phyloP scores from a whole-genome alignment of 2,797 vertebrate species.

The Cirrhinus mrigala region DNA sequence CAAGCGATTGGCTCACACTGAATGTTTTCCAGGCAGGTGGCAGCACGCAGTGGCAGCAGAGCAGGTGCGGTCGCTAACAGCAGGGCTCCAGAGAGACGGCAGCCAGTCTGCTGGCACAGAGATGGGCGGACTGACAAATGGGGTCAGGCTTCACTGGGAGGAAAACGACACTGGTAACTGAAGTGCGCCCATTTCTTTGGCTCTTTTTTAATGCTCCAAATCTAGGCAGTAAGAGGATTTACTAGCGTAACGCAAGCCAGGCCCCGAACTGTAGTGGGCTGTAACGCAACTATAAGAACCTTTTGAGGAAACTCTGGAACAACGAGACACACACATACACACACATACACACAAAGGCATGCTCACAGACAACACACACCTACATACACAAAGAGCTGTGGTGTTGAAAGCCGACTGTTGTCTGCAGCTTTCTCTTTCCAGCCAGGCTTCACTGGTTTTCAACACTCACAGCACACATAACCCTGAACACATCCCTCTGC shows the following conservation, averaged over 20 bases:
- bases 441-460: conserved; percentile 38
- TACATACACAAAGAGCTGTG: conserved; percentile 25
- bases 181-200: conserved; percentile 47
- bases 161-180: conserved; percentile 45
- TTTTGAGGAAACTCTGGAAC: conserved; percentile 33
- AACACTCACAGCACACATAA: conserved; percentile 42
- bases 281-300: conserved; percentile 52
- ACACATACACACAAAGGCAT: conserved; percentile 13
- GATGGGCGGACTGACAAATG: conserved; percentile 26
- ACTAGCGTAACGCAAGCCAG: conserved; percentile 45
- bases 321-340: conserved; percentile 11
- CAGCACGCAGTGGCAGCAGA: conserved; percentile 31
- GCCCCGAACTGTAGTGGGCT: conserved; percentile 30
- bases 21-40: conserved; percentile 47
- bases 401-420: conserved; percentile 29
- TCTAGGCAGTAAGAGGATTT: conserved; percentile 59
- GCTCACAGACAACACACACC: conserved; percentile 19
- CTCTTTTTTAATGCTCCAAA: conserved; percentile 43
- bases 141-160: conserved; percentile 43
- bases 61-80: conserved; percentile 43
- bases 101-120: conserved; percentile 52
- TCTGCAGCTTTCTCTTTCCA: conserved; percentile 39
- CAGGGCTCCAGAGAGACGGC: conserved; percentile 45
- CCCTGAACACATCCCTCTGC: conserved; percentile 26
- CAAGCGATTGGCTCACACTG: conserved; percentile 31